Conservation (phyloP, 2,888 invertebrate genomes). For the Eutolmus rufibarbis region DNA sequence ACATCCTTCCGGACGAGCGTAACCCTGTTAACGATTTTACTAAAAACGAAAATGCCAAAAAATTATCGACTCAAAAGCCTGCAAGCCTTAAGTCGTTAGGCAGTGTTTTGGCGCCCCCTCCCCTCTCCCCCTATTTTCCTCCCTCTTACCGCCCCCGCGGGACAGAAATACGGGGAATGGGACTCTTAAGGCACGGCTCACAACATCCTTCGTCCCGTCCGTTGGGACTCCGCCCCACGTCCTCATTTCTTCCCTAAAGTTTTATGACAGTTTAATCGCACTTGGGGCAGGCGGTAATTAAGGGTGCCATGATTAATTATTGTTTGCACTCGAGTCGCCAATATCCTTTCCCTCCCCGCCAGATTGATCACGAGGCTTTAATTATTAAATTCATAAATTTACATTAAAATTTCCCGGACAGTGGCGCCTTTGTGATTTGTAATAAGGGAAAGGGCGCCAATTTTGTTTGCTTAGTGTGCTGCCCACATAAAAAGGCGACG, state of each 20-base stretch:
- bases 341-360: background rate
- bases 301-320: conserved; percentile 37
- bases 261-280: conserved; percentile 41
- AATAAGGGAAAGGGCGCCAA: background rate
- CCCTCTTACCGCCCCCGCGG: background rate
- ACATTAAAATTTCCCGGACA: conserved; percentile 9
- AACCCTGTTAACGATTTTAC: conserved; percentile 14
- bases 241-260: conserved; percentile 27
- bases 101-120: background rate
- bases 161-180: background rate
- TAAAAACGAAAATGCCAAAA: conserved; percentile 29
- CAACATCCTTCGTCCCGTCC: background rate
- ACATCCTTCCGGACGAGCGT: background rate
- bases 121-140: background rate
- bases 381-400: conserved; percentile 39
- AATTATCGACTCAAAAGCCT: conserved; percentile 28
- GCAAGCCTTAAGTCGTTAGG: background rate
- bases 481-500: background rate
- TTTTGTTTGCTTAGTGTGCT: background rate
- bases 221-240: background rate
- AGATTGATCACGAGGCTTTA: conserved; percentile 25
- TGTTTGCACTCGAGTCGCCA: conserved; percentile 7
- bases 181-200: background rate
- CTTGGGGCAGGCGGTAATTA: conserved; percentile 27
- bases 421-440: background rate